Percentiles rank a stretch among this genome's conserved stretches.
These are phyloP conservation scores for Rhyacophila brunnea DNA, from an alignment of 1,140 invertebrate species.

Conservation along the genomic window DNA sequence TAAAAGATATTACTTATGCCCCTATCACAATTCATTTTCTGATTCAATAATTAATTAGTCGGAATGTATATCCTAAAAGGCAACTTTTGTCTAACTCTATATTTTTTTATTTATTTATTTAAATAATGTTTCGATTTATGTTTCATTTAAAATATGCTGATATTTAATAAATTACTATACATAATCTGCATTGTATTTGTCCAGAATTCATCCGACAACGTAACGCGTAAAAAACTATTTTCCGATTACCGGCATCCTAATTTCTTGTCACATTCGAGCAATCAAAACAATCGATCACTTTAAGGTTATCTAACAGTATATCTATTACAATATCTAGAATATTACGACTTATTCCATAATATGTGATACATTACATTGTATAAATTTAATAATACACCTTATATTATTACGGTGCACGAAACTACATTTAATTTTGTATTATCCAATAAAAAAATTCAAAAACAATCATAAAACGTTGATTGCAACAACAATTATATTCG, in stretches of 20 bases:
- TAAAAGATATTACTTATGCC: no score
- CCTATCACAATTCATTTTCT: constrained; percentile 14
- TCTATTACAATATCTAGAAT: no score
- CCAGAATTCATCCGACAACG: no score
- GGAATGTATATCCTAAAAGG: constrained; percentile 27
- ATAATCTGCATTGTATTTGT: neutral
- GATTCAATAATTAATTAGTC: constrained; percentile 3
- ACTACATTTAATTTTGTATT: neutral
- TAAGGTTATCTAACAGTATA: no score
- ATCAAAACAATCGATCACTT: no score
- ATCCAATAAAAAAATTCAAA: neutral
- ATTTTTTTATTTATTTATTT: constrained; percentile 6
- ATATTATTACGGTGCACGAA: no score
- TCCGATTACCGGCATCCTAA: no score
- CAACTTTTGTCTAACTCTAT: constrained; percentile 25
- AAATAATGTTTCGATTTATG: constrained; percentile 7
- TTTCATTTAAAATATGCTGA: constrained; percentile 4
- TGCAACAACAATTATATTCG: neutral
- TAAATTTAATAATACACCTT: no score
- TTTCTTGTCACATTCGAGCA: no score
- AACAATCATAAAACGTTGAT: neutral
- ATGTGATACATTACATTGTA: no score
- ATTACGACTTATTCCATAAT: no score
- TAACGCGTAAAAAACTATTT: no score
- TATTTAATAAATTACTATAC: constrained; percentile 8